These are phyloP conservation scores for Poeciliopsis gracilis DNA, from an alignment of 2,797 vertebrate genomes.

Conservation along the genomic window DNA sequence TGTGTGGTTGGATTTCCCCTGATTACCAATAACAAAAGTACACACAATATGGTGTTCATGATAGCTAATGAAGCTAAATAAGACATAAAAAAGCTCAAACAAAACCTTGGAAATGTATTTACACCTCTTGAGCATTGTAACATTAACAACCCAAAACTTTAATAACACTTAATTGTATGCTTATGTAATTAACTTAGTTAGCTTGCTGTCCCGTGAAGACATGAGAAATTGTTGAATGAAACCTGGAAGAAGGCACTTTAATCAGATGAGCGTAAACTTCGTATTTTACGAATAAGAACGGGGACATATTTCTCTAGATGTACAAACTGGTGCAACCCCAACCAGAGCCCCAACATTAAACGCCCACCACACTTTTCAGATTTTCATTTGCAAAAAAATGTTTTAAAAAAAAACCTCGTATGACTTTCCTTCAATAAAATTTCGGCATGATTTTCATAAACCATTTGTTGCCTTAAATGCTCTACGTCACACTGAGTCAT, in stretches of 20 bases:
- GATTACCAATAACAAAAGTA: constrained; percentile 2
- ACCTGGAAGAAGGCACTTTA: background rate
- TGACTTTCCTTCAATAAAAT: background rate
- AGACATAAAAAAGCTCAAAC: background rate
- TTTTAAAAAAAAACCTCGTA: too few relatives aligned
- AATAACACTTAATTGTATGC: background rate
- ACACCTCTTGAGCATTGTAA: background rate
- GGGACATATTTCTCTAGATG: too few relatives aligned
- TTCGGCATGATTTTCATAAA: background rate
- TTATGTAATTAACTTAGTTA: background rate
- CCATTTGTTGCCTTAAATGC: too few relatives aligned
- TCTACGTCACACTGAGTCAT: too few relatives aligned
- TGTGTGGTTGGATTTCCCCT: background rate
- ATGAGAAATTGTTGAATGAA: background rate
- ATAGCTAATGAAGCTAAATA: background rate
- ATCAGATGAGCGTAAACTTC: background rate
- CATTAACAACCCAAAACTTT: background rate
- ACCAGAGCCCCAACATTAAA: too few relatives aligned
- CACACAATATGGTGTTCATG: background rate
- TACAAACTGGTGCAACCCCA: too few relatives aligned
- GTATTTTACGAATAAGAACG: too few relatives aligned
- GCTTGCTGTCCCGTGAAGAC: background rate
- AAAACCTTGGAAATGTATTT: background rate
- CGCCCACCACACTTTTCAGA: background rate
- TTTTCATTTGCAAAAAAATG: background rate